These are phyloP conservation scores for Ophthalmolycus amberensis DNA, from an alignment of 2,113 vertebrate species.

Conservation along the genomic window DNA sequence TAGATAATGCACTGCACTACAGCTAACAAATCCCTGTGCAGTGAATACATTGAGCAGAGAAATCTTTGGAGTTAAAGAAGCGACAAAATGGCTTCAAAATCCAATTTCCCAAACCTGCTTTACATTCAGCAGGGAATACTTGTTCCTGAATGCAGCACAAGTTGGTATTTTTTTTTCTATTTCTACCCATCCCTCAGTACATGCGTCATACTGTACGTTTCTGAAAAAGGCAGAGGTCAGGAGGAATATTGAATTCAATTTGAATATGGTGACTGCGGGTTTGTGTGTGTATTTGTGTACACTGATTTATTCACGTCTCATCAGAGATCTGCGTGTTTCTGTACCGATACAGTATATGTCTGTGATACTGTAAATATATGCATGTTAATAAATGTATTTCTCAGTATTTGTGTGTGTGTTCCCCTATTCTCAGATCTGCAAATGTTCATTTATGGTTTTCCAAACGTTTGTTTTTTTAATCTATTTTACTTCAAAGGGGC, in stretches of 20 bases:
- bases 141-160: conserved; percentile 42
- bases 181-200: neutral
- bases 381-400: conserved; percentile 28
- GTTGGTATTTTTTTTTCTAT: conserved; percentile 13
- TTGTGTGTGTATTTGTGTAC: neutral
- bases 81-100: conserved; percentile 69
- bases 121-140: conserved; percentile 50
- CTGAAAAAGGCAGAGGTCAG: conserved; percentile 22
- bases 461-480: conserved; percentile 72
- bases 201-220: conserved; percentile 13
- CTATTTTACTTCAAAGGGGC: conserved; percentile 73
- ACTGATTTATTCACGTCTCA: conserved; percentile 43
- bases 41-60: conserved; percentile 41
- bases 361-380: conserved; percentile 21
- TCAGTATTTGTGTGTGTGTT: conserved; percentile 7
- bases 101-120: conserved; percentile 68
- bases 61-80: conserved; percentile 53
- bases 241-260: conserved; percentile 19
- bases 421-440: conserved; percentile 41
- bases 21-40: conserved; percentile 52
- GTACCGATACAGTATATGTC: neutral
- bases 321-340: neutral
- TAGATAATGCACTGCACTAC: conserved; percentile 42
- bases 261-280: conserved; percentile 9
- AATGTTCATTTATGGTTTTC: conserved; percentile 68